Base-by-base conservation (phyloP, 1,140 invertebrate species). In the Drosophila lacertosa region DNA sequence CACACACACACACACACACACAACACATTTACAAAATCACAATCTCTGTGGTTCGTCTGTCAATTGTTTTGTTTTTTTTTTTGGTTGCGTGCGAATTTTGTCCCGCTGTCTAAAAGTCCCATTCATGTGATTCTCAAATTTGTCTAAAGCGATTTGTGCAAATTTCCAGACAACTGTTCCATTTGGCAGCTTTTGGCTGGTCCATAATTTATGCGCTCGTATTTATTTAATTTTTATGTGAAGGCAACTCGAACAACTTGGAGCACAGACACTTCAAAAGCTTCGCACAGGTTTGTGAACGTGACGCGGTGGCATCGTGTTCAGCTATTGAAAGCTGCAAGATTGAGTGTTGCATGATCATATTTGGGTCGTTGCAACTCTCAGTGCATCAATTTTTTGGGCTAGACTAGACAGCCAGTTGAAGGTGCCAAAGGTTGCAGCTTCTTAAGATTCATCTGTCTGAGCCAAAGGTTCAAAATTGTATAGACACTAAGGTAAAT, bases 111-210 rank as follows among this genome's bases (percentile, higher is more conserved):
- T 0, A 2, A n/a, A n/a, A 1, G 5, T 9, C 40, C 13, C 74
- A 67, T 71, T 83, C 64, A 68, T 86, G 67, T 67, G 72, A 77
- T 77, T 81, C 81, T 81, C 81, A 86, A 84, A 84, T 84, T 84
- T 84, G 81, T 84, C 81, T 74, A 74, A 84, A 84, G 64, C 77
- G 77, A 81, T 84, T 86, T 84, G 77, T 76, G 81, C 79, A 84
- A 84, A 79, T 75, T 62, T 84, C 37, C 47, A 37, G 18, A 22
- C 15, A 10, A 39, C 50, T 15, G 29, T 33, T 50, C 37, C 24
- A 32, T 37, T 42, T 54, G 10, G n/a, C 24, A 24, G 24, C 6
- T 32, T 50, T 71, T 44, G 53, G 33, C 68, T n/a, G n/a, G 44
- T 71, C 45, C 33, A 70, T 71, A 64, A 83, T 78, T 83, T 83